Evolutionary conservation across 2,888 invertebrate species (phyloP).

Genomic region (Bhutanitis thaidina): DNA sequence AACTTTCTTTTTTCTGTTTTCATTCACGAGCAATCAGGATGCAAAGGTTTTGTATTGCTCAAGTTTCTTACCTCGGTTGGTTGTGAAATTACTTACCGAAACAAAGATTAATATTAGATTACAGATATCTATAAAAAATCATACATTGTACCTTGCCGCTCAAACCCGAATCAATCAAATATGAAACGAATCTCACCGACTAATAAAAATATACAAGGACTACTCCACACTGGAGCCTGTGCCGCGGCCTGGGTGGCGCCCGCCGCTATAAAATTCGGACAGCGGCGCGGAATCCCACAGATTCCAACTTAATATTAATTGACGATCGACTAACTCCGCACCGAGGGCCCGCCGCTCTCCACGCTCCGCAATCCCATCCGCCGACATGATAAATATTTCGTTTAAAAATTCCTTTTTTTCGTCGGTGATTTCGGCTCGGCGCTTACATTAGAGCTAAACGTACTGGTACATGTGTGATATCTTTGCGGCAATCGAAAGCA

Average conservation of each 20-base stretch:
- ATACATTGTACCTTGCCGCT: too few species aligned
- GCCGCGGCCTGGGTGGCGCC: constrained; percentile 74
- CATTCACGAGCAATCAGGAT: too few species aligned
- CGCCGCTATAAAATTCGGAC: constrained; percentile 79
- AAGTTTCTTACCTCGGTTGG: too few species aligned
- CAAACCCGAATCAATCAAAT: too few species aligned
- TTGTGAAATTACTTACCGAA: too few species aligned
- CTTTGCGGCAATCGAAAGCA: constrained; percentile 3
- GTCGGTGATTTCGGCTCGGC: constrained; percentile 3
- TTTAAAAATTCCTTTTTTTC: constrained; percentile 24
- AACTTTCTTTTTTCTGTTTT: too few species aligned
- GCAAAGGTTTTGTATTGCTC: too few species aligned
- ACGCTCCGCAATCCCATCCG: constrained; percentile 24
- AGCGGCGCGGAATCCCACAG: constrained; percentile 79
- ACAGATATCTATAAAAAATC: too few species aligned
- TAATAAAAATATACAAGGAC: constrained; percentile 1
- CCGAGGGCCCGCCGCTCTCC: constrained; percentile 28
- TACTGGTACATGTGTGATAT: neutral
- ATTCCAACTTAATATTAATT: constrained; percentile 79
- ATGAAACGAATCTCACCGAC: too few species aligned
- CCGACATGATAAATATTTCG: constrained; percentile 38
- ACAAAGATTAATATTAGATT: too few species aligned
- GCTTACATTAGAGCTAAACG: constrained; percentile 1
- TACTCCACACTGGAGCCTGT: constrained; percentile 38
- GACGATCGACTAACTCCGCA: constrained; percentile 71